Percentiles rank a stretch among this genome's conserved stretches.
phyloP scores from a whole-genome alignment of 1,140 invertebrate species.

The Pseudomyrmex gracilis region DNA sequence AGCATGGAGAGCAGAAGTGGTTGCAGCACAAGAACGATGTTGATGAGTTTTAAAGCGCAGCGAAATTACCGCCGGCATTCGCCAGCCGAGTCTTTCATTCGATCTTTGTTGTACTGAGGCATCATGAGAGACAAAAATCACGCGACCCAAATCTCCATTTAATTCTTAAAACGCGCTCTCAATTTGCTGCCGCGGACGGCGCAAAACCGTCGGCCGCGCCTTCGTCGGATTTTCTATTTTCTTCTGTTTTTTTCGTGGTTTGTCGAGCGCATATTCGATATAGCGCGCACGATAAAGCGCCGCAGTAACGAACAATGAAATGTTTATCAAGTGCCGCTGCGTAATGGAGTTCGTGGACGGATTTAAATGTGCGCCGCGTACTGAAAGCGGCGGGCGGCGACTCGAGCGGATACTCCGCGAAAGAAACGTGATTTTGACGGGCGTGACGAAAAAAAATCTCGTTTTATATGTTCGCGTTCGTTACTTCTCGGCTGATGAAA shows the following conservation, averaged over 20 bases:
- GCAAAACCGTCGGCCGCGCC: conserved; percentile 2
- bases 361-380: conserved; percentile 38
- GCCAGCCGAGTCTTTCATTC: conserved; percentile 7
- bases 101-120: conserved; percentile 32
- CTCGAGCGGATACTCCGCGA: conserved; percentile 25
- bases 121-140: conserved; percentile 18
- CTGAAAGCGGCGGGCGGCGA: background rate
- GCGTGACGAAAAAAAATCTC: conserved; percentile 39
- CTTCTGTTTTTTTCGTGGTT: conserved; percentile 19
- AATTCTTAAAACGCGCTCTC: conserved; percentile 33
- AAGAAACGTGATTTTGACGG: conserved; percentile 54
- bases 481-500: conserved; percentile 46
- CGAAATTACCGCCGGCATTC: conserved; percentile 70
- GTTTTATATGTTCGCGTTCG: conserved; percentile 28
- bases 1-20: conserved; percentile 43
- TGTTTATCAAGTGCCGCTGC: conserved; percentile 50
- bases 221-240: background rate
- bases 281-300: conserved; percentile 39
- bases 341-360: conserved; percentile 36
- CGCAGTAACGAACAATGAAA: conserved; percentile 59
- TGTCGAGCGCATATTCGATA: conserved; percentile 27
- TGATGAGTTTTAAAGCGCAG: conserved; percentile 76
- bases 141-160: conserved; percentile 51
- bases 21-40: conserved; percentile 64
- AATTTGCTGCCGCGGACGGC: background rate